Evolutionary conservation across 2,797 vertebrate species (phyloP).

Genomic region (Pipistrellus kuhlii): DNA sequence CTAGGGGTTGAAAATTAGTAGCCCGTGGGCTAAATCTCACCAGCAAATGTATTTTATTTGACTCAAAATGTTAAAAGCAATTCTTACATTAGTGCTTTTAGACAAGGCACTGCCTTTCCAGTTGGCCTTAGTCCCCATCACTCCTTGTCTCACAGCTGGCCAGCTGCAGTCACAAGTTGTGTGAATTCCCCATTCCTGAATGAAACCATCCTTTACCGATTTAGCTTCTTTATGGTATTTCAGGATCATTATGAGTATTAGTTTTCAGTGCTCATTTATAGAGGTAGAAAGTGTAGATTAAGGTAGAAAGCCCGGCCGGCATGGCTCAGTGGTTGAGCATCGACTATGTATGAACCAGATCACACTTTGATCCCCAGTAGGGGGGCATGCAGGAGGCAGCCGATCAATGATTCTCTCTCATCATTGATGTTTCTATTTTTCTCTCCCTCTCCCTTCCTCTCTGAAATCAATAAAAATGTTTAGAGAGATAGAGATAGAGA

Average conservation of each 20-base stretch:
- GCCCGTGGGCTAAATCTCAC: slow-evolving; percentile 2
- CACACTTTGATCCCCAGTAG: no score
- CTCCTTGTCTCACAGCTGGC: not conserved
- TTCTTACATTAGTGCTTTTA: slow-evolving; percentile 4
- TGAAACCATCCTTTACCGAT: slow-evolving; percentile 5
- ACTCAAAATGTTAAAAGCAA: slow-evolving; percentile 24
- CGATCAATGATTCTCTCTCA: no score
- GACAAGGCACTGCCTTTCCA: not conserved
- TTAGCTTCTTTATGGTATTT: not conserved
- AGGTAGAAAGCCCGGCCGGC: not conserved
- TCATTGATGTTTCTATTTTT: no score
- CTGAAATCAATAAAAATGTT: no score
- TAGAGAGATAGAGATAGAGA: no score
- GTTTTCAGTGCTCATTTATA: not conserved
- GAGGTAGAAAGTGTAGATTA: not conserved
- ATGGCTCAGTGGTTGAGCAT: no score
- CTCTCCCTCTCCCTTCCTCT: no score
- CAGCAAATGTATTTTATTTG: slow-evolving; percentile 51
- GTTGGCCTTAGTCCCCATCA: not conserved
- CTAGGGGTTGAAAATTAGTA: slow-evolving; percentile 29
- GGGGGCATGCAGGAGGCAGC: no score
- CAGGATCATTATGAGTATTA: not conserved
- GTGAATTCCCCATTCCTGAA: not conserved
- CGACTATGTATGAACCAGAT: no score
- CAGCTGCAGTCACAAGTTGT: not conserved